These are phyloP conservation scores for Spatula clypeata DNA, from an alignment of 2,797 vertebrate species.

Conservation along the genomic window DNA sequence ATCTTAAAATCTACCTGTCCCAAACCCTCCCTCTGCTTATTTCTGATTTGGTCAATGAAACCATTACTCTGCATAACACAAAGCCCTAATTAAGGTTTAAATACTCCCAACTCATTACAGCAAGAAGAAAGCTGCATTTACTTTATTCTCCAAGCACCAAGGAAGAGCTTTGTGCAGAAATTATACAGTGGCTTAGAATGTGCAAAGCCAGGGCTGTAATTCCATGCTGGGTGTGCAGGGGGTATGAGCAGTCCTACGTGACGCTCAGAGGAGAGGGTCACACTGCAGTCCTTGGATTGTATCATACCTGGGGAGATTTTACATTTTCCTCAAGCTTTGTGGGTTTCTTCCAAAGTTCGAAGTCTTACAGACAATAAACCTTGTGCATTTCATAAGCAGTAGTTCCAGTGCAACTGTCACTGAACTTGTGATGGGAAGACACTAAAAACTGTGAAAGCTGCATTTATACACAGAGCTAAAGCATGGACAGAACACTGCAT, in stretches of 20 bases:
- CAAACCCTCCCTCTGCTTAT: not conserved
- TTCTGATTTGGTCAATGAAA: not conserved
- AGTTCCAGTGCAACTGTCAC: not conserved
- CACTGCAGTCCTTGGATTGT: not conserved
- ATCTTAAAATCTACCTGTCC: not conserved
- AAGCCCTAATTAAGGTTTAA: not conserved
- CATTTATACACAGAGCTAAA: not conserved
- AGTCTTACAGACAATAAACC: not conserved
- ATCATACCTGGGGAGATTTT: fast-evolving
- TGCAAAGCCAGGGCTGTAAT: not conserved
- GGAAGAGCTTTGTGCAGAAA: not conserved
- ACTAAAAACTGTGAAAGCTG: not conserved
- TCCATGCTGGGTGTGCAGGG: fast-evolving
- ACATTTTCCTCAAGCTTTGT: not conserved
- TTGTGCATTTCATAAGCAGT: not conserved
- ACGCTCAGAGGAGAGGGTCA: not conserved
- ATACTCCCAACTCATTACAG: not conserved
- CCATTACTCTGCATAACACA: not conserved
- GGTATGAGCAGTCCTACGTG: not conserved
- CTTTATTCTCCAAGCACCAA: not conserved
- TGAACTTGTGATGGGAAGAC: not conserved
- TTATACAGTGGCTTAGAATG: not conserved
- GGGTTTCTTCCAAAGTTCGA: not conserved
- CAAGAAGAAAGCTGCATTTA: not conserved
- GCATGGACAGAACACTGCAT: not conserved